Evolutionary conservation across 1,140 invertebrate genomes (phyloP).

Genomic region (Galleria mellonella): DNA sequence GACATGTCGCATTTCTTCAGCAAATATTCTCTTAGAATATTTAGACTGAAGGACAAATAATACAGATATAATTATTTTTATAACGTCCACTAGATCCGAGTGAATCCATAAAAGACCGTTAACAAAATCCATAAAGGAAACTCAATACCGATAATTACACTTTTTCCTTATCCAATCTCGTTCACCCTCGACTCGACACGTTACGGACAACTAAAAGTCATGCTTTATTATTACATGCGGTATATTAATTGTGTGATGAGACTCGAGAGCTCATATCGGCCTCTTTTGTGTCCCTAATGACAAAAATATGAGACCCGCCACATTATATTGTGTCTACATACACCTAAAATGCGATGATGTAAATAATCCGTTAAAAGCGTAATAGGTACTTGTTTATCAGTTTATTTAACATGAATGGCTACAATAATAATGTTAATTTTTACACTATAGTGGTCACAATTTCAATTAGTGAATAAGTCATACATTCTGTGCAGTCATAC

Average conservation of each 20-base stretch:
- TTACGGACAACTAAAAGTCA: constrained; percentile 22
- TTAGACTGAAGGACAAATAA: too few relatives aligned
- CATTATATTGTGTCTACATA: not conserved
- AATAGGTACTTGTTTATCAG: not conserved
- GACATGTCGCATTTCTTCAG: too few relatives aligned
- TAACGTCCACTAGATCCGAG: too few relatives aligned
- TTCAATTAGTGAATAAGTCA: too few relatives aligned
- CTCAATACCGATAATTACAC: constrained; percentile 6
- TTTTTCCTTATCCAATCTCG: not conserved
- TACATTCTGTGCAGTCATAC: too few relatives aligned
- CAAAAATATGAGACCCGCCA: constrained; percentile 20
- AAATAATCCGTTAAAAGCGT: too few relatives aligned
- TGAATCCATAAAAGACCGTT: not conserved
- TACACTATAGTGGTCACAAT: too few relatives aligned
- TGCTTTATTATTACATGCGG: constrained; percentile 24
- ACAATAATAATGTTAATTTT: too few relatives aligned
- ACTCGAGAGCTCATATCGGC: constrained; percentile 21
- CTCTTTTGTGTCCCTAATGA: constrained; percentile 21
- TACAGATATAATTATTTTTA: too few relatives aligned
- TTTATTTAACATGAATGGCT: not conserved
- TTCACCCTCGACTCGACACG: not conserved
- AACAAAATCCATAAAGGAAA: constrained; percentile 1
- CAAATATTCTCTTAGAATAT: too few relatives aligned
- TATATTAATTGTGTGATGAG: constrained; percentile 22
- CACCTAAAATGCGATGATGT: too few relatives aligned